phyloP scores from a whole-genome alignment of 2,888 invertebrate genomes.

The Chelonus formosanus region DNA sequence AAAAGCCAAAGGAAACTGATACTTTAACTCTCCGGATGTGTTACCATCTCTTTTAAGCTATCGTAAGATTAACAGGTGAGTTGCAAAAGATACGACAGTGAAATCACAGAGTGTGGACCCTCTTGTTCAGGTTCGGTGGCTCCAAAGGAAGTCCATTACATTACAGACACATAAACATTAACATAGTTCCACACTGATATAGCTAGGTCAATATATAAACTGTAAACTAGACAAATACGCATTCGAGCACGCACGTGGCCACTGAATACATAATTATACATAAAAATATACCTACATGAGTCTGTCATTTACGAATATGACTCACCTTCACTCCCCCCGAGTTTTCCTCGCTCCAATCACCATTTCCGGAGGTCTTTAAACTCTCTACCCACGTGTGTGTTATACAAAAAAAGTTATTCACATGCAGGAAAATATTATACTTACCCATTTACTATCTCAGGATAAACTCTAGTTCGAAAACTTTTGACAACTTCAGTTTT shows the following conservation, averaged over 20 bases:
- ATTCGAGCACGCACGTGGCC: conserved; percentile 24
- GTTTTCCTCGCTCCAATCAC: conserved; percentile 22
- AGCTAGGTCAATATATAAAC: conserved; percentile 14
- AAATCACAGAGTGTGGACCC: conserved; percentile 47
- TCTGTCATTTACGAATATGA: conserved; percentile 50
- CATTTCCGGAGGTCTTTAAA: conserved; percentile 20
- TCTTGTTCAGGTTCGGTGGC: conserved; percentile 54
- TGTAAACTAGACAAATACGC: conserved; percentile 21
- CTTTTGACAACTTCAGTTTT: conserved; percentile 47
- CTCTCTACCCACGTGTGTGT: conserved; percentile 35
- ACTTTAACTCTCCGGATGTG: neutral
- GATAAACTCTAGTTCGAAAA: conserved; percentile 47
- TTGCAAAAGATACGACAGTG: conserved; percentile 42
- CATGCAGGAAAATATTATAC: conserved; percentile 20
- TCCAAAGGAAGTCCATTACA: conserved; percentile 54
- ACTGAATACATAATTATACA: conserved; percentile 15
- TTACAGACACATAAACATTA: conserved; percentile 43
- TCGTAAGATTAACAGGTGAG: conserved; percentile 25
- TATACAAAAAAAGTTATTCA: conserved; percentile 26
- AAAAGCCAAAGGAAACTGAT: too few species aligned
- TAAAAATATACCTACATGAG: conserved; percentile 39
- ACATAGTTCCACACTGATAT: conserved; percentile 39
- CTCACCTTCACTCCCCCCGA: conserved; percentile 46
- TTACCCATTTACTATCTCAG: conserved; percentile 43
- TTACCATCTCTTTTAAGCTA: conserved; percentile 12